A percentile compares a stretch with the other conserved stretches of the same genome.
These are phyloP conservation scores for Zaprionus ornatus DNA, from an alignment of 1,140 invertebrate species.

Conservation along the genomic window DNA sequence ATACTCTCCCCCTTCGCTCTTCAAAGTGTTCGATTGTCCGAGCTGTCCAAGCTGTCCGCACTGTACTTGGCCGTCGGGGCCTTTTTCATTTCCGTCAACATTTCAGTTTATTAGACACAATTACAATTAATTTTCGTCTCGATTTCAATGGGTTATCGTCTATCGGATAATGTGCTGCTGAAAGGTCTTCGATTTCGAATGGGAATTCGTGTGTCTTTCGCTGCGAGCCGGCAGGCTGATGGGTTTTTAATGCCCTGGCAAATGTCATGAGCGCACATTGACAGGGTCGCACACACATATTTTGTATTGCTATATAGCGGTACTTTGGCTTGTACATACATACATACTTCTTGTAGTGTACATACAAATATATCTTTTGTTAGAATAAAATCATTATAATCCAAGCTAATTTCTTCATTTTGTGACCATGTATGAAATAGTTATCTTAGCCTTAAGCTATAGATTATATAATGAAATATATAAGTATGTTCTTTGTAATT, in stretches of 20 bases:
- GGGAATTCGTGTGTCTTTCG: conserved; percentile 35
- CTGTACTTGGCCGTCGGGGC: conserved; percentile 8
- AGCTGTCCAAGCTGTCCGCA: background rate
- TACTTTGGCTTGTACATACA: too few species aligned
- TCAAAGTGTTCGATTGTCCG: background rate
- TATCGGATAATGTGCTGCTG: conserved; percentile 30
- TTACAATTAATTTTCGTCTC: conserved; percentile 73
- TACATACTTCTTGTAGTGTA: too few species aligned
- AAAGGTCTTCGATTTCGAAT: conserved; percentile 65
- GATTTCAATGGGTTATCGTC: conserved; percentile 49
- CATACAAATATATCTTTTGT: background rate
- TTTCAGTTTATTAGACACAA: conserved; percentile 75
- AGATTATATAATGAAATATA: background rate
- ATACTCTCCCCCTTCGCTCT: background rate
- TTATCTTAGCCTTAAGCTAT: background rate
- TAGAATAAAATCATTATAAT: background rate
- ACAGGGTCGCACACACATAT: conserved; percentile 47
- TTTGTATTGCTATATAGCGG: background rate
- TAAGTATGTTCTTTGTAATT: too few species aligned
- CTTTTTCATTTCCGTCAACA: conserved; percentile 71
- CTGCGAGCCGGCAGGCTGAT: conserved; percentile 34
- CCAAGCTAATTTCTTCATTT: background rate
- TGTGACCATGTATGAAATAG: background rate
- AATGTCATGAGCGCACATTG: conserved; percentile 71
- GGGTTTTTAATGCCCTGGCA: conserved; percentile 65